Evolutionary conservation across 2,888 invertebrate species (phyloP).

Genomic region (Drosophila meridiana): DNA sequence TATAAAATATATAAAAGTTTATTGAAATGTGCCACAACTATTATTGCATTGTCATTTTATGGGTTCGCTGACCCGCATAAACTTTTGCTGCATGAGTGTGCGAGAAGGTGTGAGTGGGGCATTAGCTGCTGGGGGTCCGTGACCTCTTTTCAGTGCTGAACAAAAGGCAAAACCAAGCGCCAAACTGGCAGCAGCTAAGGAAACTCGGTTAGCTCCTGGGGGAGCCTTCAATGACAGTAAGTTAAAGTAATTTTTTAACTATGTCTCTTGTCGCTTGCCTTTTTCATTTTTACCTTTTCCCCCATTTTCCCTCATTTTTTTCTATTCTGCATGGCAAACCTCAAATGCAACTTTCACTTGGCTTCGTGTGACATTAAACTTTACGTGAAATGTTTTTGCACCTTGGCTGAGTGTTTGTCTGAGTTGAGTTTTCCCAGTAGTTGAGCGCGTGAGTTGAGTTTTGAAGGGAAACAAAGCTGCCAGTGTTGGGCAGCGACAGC

Average conservation of each 20-base stretch:
- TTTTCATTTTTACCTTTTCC: neutral
- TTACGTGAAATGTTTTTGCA: conserved; percentile 52
- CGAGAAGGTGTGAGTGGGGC: conserved; percentile 3
- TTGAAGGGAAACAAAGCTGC: neutral
- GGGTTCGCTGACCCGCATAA: conserved; percentile 19
- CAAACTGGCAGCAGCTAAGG: conserved; percentile 3
- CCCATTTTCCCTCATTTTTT: neutral
- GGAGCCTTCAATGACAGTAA: conserved; percentile 58
- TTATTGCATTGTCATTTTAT: neutral
- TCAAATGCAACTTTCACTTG: conserved; percentile 59
- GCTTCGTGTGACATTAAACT: conserved; percentile 62
- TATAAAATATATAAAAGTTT: neutral
- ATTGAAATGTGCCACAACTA: neutral
- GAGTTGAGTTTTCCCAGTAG: conserved; percentile 57
- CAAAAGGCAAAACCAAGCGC: conserved; percentile 36
- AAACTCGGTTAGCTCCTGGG: conserved; percentile 53
- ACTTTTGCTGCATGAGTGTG: neutral
- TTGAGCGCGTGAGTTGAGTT: conserved; percentile 26
- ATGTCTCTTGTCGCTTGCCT: conserved; percentile 28
- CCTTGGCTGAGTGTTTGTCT: conserved; percentile 51
- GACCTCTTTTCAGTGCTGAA: conserved; percentile 49
- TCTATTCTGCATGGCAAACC: neutral
- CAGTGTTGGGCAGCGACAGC: conserved; percentile 28
- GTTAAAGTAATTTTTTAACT: conserved; percentile 76
- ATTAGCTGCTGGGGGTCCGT: conserved; percentile 47